Evolutionary conservation across 2,888 invertebrate genomes (phyloP), one percentile per base, ranked within the genome.

Genomic region (Chymomyza procnemis): DNA sequence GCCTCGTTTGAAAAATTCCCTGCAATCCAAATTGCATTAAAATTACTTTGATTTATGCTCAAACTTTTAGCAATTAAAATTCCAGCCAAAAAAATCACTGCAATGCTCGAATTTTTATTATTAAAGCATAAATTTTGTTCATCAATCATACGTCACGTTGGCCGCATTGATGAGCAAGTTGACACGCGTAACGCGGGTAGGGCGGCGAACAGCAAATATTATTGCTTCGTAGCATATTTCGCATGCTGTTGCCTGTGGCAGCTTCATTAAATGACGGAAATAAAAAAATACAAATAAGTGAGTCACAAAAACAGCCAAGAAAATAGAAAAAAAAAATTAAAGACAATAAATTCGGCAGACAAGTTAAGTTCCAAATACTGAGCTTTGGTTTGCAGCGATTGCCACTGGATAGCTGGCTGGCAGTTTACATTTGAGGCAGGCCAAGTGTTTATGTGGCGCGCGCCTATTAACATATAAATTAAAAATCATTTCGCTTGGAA

Each of bases 401-500:
- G 34, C 34, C 9, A 2, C 34, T 34, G 34, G 34, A 30, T 4
- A 6, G 30, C 9, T 4, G 2, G 34, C 34, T 41, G 3, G 34
- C 9, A 12, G 34, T 9, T 18, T 21, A 34, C 66, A 65, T 54
- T 54, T 57, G 9, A 57, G 64, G 65, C 66, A 55, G 64, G 65
- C 66, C 65, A 69, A 59, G 22, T 26, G 69, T 75, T 73, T 75
- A 67, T 76, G 67, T 67, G 61, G 63, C 67, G 46, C 67, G 46
- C 64, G 59, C 70, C 73, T 78, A 80, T 79, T 79, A 79, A 80
- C 80, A 79, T 79, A 78, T 80, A 79, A 80, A 79, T 79, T 80
- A 80, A 79, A 79, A 80, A 69, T 69, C 73, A 77, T 75, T 79
- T 75, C 73, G 62, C 34, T 70, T 66, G 69, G 64, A 70, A 67